Evolutionary conservation across 2,113 vertebrate species (phyloP).

Genomic region (Centropristis striata): DNA sequence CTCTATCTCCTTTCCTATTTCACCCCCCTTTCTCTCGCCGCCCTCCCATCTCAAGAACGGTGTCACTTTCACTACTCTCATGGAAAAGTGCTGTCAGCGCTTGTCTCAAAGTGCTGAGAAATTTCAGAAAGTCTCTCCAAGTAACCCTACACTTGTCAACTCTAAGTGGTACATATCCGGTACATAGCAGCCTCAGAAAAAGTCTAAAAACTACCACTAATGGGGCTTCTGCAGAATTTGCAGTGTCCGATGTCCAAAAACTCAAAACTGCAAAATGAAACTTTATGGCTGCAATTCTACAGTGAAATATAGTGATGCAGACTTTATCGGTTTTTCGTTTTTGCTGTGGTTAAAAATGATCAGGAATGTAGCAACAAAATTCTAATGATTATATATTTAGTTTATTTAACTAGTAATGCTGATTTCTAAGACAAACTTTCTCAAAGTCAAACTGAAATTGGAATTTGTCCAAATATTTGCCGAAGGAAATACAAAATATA

Average conservation of each 20-base stretch:
- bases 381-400: neutral
- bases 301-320: neutral
- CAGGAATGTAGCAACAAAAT: too few species aligned
- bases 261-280: conserved; percentile 22
- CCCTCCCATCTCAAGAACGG: conserved; percentile 65
- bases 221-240: conserved; percentile 45
- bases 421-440: neutral
- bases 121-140: conserved; percentile 80
- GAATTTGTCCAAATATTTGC: neutral
- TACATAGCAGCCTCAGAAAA: conserved; percentile 59
- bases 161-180: conserved; percentile 76
- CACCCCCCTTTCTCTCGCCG: conserved; percentile 46
- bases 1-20: conserved; percentile 26
- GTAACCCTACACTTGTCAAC: conserved; percentile 76
- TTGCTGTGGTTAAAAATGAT: neutral
- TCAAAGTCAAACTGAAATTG: neutral
- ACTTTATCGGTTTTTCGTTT: neutral
- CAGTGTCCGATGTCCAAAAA: conserved; percentile 48
- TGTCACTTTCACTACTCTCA: conserved; percentile 80
- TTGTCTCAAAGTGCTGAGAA: conserved; percentile 78
- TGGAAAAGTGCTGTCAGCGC: conserved; percentile 80
- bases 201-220: conserved; percentile 61
- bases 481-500: neutral
- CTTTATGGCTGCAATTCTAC: neutral
- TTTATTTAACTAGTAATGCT: neutral